These are phyloP conservation scores for Sturmia bella DNA, from an alignment of 2,888 invertebrate species.

Conservation along the genomic window DNA sequence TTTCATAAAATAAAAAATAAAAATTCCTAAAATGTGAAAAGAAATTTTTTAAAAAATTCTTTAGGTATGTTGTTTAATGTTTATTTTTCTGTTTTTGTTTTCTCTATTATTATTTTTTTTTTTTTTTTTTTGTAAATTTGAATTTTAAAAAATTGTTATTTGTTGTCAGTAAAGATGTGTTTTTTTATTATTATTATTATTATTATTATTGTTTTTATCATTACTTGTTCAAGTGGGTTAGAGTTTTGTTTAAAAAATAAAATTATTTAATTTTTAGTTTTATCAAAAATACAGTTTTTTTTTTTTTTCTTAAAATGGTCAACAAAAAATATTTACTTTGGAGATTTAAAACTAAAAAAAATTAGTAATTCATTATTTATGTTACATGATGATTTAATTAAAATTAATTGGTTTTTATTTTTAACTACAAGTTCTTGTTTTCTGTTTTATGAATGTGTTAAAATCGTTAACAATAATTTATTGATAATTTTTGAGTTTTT, in stretches of 20 bases:
- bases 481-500: slow-evolving; percentile 25
- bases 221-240: slow-evolving; percentile 67
- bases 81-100: not conserved
- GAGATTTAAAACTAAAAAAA: slow-evolving; percentile 25
- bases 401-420: slow-evolving; percentile 35
- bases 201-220: slow-evolving; percentile 58
- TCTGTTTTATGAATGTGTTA: slow-evolving; percentile 25
- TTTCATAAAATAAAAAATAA: slow-evolving; percentile 28
- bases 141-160: slow-evolving; percentile 37
- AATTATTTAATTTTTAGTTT: slow-evolving; percentile 46
- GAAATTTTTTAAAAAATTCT: slow-evolving; percentile 42
- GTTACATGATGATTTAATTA: slow-evolving; percentile 23
- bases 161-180: slow-evolving; percentile 27
- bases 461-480: slow-evolving; percentile 52
- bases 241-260: slow-evolving; percentile 45
- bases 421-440: slow-evolving; percentile 37
- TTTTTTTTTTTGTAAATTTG: slow-evolving; percentile 18
- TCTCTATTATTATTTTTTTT: not conserved
- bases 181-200: slow-evolving; percentile 54
- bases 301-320: slow-evolving; percentile 20
- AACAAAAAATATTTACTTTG: slow-evolving; percentile 46
- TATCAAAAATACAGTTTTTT: slow-evolving; percentile 56
- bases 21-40: slow-evolving; percentile 14
- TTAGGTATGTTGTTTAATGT: slow-evolving; percentile 34
- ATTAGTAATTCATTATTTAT: slow-evolving; percentile 46